Conservation (phyloP, 2,113 vertebrate species). For the Petaurus breviceps region DNA sequence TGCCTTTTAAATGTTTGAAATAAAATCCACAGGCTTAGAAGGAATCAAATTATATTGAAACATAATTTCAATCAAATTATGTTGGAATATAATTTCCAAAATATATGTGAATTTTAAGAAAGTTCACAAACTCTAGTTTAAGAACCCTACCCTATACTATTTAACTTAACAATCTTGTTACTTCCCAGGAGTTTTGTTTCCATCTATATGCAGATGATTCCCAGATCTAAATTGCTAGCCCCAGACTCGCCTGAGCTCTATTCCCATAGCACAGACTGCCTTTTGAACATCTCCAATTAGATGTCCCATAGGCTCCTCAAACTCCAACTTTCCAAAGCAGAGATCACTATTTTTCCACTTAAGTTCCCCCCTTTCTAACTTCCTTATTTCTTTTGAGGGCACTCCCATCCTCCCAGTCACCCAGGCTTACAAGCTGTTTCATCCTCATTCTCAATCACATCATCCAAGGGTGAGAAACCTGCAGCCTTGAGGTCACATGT, state of each 20-base stretch:
- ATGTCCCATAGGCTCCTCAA: neutral
- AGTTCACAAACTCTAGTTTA: neutral
- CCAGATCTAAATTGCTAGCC: neutral
- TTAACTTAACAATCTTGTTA: neutral
- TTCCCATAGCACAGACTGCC: neutral
- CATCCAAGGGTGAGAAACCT: too few relatives aligned
- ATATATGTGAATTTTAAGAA: neutral
- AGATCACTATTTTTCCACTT: neutral
- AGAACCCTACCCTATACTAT: neutral
- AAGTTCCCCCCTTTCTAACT: neutral
- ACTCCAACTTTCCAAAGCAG: neutral
- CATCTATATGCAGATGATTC: neutral
- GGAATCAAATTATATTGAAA: neutral
- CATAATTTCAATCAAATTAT: neutral
- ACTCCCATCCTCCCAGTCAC: neutral
- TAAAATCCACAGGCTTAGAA: neutral
- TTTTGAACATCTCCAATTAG: neutral
- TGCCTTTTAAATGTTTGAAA: neutral
- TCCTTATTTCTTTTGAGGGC: neutral
- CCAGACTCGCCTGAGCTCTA: neutral
- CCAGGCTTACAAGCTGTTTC: neutral
- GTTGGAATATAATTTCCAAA: neutral
- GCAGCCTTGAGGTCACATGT: too few relatives aligned
- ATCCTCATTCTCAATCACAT: neutral
- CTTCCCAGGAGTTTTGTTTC: neutral